Evolutionary conservation across 1,140 invertebrate genomes (phyloP), one percentile per base, ranked within the genome.

Genomic region (Drosophila malerkotliana): DNA sequence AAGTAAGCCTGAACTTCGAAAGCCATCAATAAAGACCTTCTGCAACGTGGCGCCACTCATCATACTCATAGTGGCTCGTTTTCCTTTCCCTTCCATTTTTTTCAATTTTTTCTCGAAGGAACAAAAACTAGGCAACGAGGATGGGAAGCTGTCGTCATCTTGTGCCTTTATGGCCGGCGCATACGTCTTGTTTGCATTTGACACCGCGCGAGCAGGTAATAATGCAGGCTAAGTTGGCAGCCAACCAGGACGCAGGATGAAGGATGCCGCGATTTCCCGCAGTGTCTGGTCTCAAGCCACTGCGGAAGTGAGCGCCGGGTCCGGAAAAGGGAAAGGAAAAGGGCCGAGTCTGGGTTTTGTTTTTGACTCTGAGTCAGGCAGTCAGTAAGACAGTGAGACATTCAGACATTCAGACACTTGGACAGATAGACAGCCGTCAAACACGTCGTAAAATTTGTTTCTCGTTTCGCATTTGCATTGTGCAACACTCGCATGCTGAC

Each of bases 391-490:
- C 77, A 54, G 56, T 69, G 47, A 34, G 72, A 62, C 57, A 49
- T 32, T 62, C 39, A 45, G 68, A 67, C 44, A 63, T 32, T 61
- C 55, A 32, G 72, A 61, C 57, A 48, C 39, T 57, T 37, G 44
- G 60, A 67, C 41, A 59, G 34, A 69, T 52, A 67, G 81, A 88
- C 78, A 88, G 78, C 75, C 74, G 72, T 87, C 82, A 88, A 87
- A 89, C 83, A 88, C 79, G 79, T 87, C 83, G 83, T 87, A 88
- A 87, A 85, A 87, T 88, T 69, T 82, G 83, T 88, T 85, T 88
- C 82, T 88, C 75, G 83, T 79, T 79, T 87, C 60, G 78, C 75
- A 87, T 87, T 88, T 88, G 82, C 82, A 87, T 88, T 82, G 82
- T 88, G 79, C 78, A 87, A 79, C 80, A 53, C 47, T 52, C 63